These are phyloP conservation scores for Parasteatoda lunata DNA, from an alignment of 2,888 invertebrate species.

Conservation along the genomic window DNA sequence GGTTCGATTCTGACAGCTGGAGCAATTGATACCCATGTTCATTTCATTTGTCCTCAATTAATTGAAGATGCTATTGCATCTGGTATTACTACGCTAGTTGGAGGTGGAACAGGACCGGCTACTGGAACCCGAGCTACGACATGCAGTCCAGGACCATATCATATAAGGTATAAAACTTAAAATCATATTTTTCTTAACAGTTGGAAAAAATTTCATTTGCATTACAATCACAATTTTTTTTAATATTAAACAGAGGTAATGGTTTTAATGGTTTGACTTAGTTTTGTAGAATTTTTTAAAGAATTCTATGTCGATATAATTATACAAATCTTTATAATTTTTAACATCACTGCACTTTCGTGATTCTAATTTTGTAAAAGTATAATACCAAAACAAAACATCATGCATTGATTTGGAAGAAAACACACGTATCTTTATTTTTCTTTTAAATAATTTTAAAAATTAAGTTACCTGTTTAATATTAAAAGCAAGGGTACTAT, in stretches of 20 bases:
- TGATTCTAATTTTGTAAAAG: neutral
- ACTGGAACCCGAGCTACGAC: conserved; percentile 73
- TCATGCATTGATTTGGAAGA: neutral
- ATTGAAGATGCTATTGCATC: conserved; percentile 73
- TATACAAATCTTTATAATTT: too few relatives aligned
- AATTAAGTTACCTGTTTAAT: too few relatives aligned
- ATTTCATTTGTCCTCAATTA: conserved; percentile 74
- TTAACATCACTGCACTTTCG: neutral
- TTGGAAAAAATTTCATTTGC: neutral
- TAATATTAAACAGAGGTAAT: neutral
- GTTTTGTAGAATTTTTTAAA: neutral
- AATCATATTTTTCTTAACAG: neutral
- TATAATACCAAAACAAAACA: neutral
- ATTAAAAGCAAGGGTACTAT: too few relatives aligned
- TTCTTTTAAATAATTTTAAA: too few relatives aligned
- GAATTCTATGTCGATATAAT: too few relatives aligned
- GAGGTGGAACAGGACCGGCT: conserved; percentile 74
- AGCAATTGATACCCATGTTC: conserved; percentile 73
- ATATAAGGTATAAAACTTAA: conserved; percentile 72
- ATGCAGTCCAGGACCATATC: conserved; percentile 73
- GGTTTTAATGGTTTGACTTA: neutral
- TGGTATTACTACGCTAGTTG: conserved; percentile 74
- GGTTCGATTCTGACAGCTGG: conserved; percentile 73
- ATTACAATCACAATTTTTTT: neutral
- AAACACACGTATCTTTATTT: too few relatives aligned